Conservation (phyloP, 2,113 vertebrate genomes). For the Bos indicus region DNA sequence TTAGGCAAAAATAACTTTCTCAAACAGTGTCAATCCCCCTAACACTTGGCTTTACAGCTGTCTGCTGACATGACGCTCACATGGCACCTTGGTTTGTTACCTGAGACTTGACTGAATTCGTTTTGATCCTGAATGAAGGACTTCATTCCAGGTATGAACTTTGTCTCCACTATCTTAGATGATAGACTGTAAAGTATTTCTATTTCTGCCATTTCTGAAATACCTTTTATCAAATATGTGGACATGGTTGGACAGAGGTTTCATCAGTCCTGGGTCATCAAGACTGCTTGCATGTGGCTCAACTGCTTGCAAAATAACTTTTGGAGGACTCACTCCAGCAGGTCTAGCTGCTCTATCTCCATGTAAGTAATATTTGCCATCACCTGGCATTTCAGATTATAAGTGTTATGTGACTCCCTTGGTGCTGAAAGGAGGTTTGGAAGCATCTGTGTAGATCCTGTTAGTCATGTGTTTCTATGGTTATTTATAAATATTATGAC, state of each 20-base stretch:
- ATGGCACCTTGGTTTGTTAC: background rate
- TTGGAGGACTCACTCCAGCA: slow-evolving; percentile 21
- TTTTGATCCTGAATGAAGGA: slow-evolving; percentile 50
- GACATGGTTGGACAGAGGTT: slow-evolving; percentile 45
- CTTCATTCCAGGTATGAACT: background rate
- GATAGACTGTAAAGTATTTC: slow-evolving; percentile 48
- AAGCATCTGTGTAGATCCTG: slow-evolving; percentile 63
- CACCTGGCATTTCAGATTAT: slow-evolving; percentile 59
- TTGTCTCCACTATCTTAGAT: background rate
- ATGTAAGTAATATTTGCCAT: slow-evolving; percentile 45
- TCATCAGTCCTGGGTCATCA: slow-evolving; percentile 54
- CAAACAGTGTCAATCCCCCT: background rate
- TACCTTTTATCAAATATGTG: slow-evolving; percentile 43
- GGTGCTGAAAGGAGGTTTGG: slow-evolving; percentile 63
- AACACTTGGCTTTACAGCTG: background rate
- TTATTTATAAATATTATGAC: slow-evolving; percentile 77
- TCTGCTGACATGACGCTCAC: background rate
- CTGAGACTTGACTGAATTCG: background rate
- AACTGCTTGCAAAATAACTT: slow-evolving; percentile 23
- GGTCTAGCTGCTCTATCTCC: slow-evolving; percentile 56
- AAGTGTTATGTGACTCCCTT: slow-evolving; percentile 51
- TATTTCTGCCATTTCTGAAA: slow-evolving; percentile 46
- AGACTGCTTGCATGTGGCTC: background rate
- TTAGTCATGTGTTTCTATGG: slow-evolving; percentile 75
- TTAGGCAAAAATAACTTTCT: slow-evolving; percentile 33